These are phyloP conservation scores for fruit fly (Drosophila melanogaster) DNA, from an alignment of 1,140 invertebrate genomes.

Conservation along the genomic window Release_6_plus_ISO1_MT NT_037436.4:7538001-7538500, in stretches of 20 bases:
- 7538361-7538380: constrained; percentile 55
- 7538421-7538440: constrained; percentile 61
- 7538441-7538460: constrained; percentile 6
- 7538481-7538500: not conserved
- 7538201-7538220: constrained; percentile 7
- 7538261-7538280: constrained; percentile 58
- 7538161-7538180: constrained; percentile 35
- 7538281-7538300: constrained; percentile 5
- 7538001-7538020: constrained; percentile 73
- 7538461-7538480: constrained; percentile 9
- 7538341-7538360: constrained; percentile 60
- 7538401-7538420: constrained; percentile 75
- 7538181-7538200: constrained; percentile 25
- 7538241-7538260: constrained; percentile 70
- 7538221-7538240: constrained; percentile 55
- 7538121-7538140: constrained; percentile 53
- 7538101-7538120: constrained; percentile 23
- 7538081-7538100: constrained; percentile 38
- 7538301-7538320: constrained; percentile 31
- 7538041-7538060: constrained; percentile 80
- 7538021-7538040: constrained; percentile 80
- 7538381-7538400: constrained; percentile 72
- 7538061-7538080: constrained; percentile 77
- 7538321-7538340: constrained; percentile 46
- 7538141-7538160: constrained; percentile 17